Percentiles rank a stretch among this genome's conserved stretches.
These are phyloP conservation scores for Porites divaricata DNA, from an alignment of 92 coral and sea anemone species.

Conservation along the genomic window DNA sequence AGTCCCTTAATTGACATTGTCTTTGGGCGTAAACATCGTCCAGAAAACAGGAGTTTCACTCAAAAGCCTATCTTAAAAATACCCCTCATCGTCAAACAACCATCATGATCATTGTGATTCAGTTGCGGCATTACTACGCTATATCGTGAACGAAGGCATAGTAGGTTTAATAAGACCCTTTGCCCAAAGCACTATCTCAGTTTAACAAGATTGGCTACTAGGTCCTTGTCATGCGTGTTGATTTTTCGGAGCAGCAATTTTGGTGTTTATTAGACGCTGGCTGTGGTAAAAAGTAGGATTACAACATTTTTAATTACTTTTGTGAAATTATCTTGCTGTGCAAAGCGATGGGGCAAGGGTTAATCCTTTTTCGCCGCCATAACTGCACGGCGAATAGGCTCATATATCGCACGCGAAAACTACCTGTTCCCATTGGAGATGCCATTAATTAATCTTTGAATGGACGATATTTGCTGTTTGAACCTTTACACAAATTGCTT, in stretches of 20 bases:
- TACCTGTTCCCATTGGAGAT: not conserved
- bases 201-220: not conserved
- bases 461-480: slow-evolving; percentile 7
- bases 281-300: slow-evolving; percentile 16
- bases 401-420: not conserved
- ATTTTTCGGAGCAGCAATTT: not conserved
- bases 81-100: not conserved
- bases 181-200: not conserved
- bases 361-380: not conserved
- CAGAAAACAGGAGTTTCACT: slow-evolving; percentile 21
- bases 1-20: not conserved
- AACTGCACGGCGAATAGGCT: not conserved
- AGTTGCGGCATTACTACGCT: too few species aligned
- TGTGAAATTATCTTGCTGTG: not conserved
- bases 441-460: slow-evolving; percentile 1
- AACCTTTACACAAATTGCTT: slow-evolving; percentile 6
- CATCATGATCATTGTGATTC: not conserved
- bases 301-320: slow-evolving; percentile 24
- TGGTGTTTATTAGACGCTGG: not conserved
- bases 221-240: not conserved
- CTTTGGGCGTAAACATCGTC: not conserved
- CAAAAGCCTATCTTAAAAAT: not conserved
- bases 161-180: too few species aligned
- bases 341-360: not conserved
- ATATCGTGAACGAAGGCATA: not conserved